phyloP scores from a whole-genome alignment of 2,113 vertebrate genomes.

The Cynocephalus volans region DNA sequence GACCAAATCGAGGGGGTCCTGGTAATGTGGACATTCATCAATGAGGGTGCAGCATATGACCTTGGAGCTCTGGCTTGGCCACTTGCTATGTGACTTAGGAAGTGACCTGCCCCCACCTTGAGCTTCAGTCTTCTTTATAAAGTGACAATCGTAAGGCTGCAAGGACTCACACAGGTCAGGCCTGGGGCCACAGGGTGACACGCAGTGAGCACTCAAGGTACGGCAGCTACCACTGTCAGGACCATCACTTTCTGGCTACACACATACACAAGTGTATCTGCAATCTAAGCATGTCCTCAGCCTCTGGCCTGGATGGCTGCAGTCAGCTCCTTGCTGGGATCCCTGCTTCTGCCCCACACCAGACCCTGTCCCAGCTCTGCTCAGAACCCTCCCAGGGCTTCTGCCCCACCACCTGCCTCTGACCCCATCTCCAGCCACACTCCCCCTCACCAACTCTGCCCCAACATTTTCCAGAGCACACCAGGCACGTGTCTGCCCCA shows the following conservation, averaged over 20 bases:
- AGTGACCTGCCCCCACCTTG: rapidly evolving
- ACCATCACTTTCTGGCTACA: not conserved
- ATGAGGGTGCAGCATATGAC: rapidly evolving
- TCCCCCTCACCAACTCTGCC: rapidly evolving
- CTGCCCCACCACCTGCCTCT: not conserved
- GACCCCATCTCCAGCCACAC: not conserved
- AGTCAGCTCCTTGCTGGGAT: rapidly evolving
- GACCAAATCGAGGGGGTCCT: no score
- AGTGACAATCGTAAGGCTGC: not conserved
- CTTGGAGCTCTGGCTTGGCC: not conserved
- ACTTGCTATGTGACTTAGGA: not conserved
- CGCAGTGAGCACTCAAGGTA: not conserved
- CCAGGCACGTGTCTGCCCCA: not conserved
- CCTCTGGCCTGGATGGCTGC: rapidly evolving
- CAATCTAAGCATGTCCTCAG: rapidly evolving
- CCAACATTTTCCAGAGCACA: not conserved
- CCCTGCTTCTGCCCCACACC: rapidly evolving
- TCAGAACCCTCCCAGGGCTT: not conserved
- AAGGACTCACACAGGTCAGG: not conserved
- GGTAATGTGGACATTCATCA: not conserved
- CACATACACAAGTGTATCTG: rapidly evolving
- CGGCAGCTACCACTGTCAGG: rapidly evolving
- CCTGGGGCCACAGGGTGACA: rapidly evolving
- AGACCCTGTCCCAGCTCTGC: not conserved
- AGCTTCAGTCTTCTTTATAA: not conserved